Conservation (phyloP, 2,888 invertebrate genomes). For the Tachina fera region DNA sequence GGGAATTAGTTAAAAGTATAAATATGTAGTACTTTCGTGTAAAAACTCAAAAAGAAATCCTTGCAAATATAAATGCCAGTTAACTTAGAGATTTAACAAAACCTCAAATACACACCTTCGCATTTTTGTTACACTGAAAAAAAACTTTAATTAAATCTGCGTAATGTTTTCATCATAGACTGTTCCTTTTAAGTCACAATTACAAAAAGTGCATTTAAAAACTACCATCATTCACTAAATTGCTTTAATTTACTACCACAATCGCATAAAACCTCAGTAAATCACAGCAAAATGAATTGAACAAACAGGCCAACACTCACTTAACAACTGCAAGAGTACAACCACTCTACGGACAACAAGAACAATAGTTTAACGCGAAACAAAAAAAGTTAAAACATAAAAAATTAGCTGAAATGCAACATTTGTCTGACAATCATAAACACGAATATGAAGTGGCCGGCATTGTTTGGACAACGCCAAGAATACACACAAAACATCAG, state of each 20-base stretch:
- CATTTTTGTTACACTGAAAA: too few species aligned
- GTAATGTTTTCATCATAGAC: neutral
- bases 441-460: slow-evolving; percentile 67
- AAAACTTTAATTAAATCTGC: neutral
- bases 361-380: slow-evolving; percentile 7
- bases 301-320: slow-evolving; percentile 58
- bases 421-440: slow-evolving; percentile 70
- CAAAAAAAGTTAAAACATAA: slow-evolving; percentile 8
- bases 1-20: too few species aligned
- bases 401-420: slow-evolving; percentile 58
- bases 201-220: neutral
- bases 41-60: too few species aligned
- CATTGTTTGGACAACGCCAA: neutral
- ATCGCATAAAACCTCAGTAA: slow-evolving; percentile 46
- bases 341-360: slow-evolving; percentile 5
- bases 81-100: neutral
- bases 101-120: neutral
- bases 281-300: slow-evolving; percentile 46
- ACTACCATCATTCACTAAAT: slow-evolving; percentile 34
- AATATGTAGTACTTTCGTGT: too few species aligned
- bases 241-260: slow-evolving; percentile 54
- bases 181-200: slow-evolving; percentile 6
- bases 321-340: slow-evolving; percentile 54
- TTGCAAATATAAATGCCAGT: too few species aligned
- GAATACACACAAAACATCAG: neutral